A percentile compares a stretch with the other conserved stretches of the same genome.
These are phyloP conservation scores for Isaurus tuberculatus DNA, from an alignment of 92 coral and sea anemone genomes.

Conservation along the genomic window DNA sequence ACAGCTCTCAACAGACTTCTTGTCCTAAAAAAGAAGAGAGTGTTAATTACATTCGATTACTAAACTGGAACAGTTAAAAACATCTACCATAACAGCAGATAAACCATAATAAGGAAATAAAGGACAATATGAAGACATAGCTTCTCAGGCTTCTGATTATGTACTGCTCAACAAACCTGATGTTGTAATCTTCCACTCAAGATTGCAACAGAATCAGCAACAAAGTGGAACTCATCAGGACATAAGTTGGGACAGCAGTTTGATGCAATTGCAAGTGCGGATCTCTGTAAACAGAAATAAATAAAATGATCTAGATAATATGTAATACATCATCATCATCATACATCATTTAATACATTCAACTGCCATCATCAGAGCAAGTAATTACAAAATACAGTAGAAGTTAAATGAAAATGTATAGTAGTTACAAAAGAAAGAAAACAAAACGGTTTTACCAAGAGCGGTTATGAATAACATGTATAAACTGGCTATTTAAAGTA, in stretches of 20 bases:
- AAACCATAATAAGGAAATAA: no score
- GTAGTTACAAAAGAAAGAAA: no score
- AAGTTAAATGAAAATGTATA: no score
- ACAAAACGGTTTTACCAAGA: no score
- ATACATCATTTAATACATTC: not conserved
- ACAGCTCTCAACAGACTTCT: conserved; percentile 97
- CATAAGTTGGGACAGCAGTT: conserved; percentile 96
- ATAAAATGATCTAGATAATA: not conserved
- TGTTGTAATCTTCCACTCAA: conserved; percentile 92
- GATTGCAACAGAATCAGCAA: conserved; percentile 85
- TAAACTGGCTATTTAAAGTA: no score
- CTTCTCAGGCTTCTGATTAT: no score
- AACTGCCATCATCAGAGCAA: no score
- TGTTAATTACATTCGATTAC: not conserved
- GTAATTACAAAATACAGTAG: no score
- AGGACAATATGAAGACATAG: no score
- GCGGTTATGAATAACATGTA: no score
- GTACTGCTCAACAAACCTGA: conserved; percentile 74
- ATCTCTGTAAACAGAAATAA: conserved; percentile 69
- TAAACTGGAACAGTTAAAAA: no score
- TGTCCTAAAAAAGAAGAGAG: conserved; percentile 72
- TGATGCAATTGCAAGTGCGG: conserved; percentile 95
- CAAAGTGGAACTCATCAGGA: conserved; percentile 90
- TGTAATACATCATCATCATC: not conserved
- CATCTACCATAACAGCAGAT: no score